A percentile compares a stretch with the other conserved stretches of the same genome.
phyloP scores from a whole-genome alignment of 2,888 invertebrate genomes.

The Drosophila putrida region DNA sequence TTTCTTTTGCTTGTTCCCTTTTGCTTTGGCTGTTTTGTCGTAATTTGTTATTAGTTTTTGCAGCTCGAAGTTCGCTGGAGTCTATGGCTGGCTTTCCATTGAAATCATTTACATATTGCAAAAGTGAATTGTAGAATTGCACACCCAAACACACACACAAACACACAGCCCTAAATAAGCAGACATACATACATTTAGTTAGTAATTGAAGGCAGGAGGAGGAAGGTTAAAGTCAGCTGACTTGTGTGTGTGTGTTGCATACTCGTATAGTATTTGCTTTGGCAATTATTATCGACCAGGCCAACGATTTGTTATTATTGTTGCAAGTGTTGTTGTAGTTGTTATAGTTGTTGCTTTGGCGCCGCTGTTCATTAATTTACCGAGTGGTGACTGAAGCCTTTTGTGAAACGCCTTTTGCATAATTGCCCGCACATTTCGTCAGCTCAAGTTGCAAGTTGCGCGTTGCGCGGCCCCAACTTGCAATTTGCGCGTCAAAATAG shows the following conservation, averaged over 20 bases:
- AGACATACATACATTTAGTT: conserved; percentile 29
- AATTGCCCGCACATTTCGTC: conserved; percentile 61
- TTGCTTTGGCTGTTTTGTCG: conserved; percentile 62
- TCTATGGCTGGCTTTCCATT: conserved; percentile 72
- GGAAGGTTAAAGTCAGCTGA: conserved; percentile 31
- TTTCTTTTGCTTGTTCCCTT: conserved; percentile 44
- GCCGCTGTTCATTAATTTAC: conserved; percentile 75
- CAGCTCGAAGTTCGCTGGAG: conserved; percentile 34
- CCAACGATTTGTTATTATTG: conserved; percentile 74
- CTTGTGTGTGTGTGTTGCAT: conserved; percentile 48
- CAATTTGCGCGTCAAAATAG: conserved; percentile 71
- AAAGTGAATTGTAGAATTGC: conserved; percentile 55
- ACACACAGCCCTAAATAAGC: conserved; percentile 22
- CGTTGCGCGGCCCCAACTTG: conserved; percentile 22
- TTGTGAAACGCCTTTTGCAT: conserved; percentile 47
- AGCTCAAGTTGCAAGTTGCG: conserved; percentile 53
- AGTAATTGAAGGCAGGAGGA: conserved; percentile 11
- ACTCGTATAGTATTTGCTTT: conserved; percentile 57
- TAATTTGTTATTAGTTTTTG: conserved; percentile 78
- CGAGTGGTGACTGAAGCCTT: conserved; percentile 37
- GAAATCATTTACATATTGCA: conserved; percentile 80
- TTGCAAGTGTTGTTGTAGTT: conserved; percentile 6
- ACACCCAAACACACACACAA: conserved; percentile 8
- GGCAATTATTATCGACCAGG: conserved; percentile 75
- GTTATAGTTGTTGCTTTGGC: conserved; percentile 42